Conservation (phyloP, 2,797 vertebrate species). For the Chrosomus eos region DNA sequence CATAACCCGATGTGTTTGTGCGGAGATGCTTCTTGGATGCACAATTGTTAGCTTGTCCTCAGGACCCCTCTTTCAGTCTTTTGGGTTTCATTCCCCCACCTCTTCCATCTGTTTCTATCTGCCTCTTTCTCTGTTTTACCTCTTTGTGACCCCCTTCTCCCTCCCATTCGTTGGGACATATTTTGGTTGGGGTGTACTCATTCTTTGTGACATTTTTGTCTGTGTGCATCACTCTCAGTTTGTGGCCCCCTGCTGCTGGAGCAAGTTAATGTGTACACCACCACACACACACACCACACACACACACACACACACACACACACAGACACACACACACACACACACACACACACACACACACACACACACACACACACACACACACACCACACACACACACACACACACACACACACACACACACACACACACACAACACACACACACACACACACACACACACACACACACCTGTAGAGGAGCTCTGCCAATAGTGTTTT, state of each 20-base stretch:
- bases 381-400: constrained; percentile 10
- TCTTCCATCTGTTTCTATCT: not conserved
- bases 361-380: not conserved
- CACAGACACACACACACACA: not conserved
- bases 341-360: not conserved
- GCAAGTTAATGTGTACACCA: constrained; percentile 40
- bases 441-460: not conserved
- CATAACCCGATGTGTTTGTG: constrained; percentile 14
- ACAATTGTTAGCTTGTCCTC: constrained; percentile 34
- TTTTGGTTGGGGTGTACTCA: constrained; percentile 63
- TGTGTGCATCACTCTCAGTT: constrained; percentile 73
- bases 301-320: not conserved
- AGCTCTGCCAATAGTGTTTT: constrained; percentile 43
- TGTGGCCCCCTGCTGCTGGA: constrained; percentile 62
- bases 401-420: not conserved
- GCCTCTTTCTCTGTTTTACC: constrained; percentile 34
- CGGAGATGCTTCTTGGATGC: not conserved
- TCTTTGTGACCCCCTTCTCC: constrained; percentile 9
- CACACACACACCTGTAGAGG: constrained; percentile 13
- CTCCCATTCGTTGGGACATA: constrained; percentile 34
- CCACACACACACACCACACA: not conserved
- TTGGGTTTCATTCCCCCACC: not conserved
- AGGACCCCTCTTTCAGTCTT: constrained; percentile 23
- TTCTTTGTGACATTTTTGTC: constrained; percentile 77
- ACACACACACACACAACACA: not conserved